Conservation (phyloP, 35 echinoderm and acorn worm species). For the Anneissia japonica region DNA sequence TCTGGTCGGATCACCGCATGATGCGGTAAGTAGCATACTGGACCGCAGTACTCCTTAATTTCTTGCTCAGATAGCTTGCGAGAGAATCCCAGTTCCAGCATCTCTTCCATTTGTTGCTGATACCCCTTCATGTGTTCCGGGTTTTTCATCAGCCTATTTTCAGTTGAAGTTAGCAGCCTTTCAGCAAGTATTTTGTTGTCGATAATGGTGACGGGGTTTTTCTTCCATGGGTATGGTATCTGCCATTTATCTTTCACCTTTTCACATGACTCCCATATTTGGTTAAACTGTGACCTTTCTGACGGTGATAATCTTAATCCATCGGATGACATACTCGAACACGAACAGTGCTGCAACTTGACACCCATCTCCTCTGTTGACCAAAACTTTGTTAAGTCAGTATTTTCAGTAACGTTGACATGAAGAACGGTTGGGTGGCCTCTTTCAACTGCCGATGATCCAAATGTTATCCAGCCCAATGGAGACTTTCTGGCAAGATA, state of each 20-base stretch:
- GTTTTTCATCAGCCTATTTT: not conserved
- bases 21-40: not conserved
- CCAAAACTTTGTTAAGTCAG: conserved; percentile 10
- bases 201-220: not conserved
- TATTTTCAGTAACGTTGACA: not conserved
- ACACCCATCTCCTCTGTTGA: not conserved
- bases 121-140: not conserved
- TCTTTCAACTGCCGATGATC: not conserved
- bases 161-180: not conserved
- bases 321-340: not conserved
- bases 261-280: not conserved
- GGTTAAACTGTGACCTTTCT: not conserved
- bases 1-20: not conserved
- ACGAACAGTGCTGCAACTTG: not conserved
- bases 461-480: conserved; percentile 55
- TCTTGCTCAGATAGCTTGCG: not conserved
- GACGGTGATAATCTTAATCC: not conserved
- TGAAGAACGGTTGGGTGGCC: conserved; percentile 12
- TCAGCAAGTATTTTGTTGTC: not conserved
- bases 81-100: not conserved
- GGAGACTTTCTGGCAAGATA: conserved; percentile 30
- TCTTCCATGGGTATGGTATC: not conserved
- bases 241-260: not conserved
- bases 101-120: not conserved
- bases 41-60: not conserved